Conservation (phyloP, 2,888 invertebrate species). For the Agonopterix heracliana region DNA sequence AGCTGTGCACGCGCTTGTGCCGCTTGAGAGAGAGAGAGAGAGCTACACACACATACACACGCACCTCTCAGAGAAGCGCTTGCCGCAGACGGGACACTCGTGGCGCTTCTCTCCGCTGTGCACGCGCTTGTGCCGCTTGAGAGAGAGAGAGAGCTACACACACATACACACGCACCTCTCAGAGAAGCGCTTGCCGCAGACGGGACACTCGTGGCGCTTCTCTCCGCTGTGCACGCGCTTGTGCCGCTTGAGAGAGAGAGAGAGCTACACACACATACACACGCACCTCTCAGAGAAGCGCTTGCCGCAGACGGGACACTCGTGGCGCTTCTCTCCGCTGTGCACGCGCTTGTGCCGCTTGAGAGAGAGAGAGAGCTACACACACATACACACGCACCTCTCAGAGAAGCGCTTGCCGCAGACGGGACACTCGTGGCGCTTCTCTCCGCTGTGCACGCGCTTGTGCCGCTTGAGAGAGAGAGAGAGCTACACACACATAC, state of each 20-base stretch:
- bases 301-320: slow-evolving; percentile 75
- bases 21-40: slow-evolving; percentile 70
- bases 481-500: too few relatives aligned
- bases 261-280: too few relatives aligned
- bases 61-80: slow-evolving; percentile 66
- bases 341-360: slow-evolving; percentile 81
- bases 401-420: slow-evolving; percentile 79
- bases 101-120: slow-evolving; percentile 28
- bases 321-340: slow-evolving; percentile 78
- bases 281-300: slow-evolving; percentile 75
- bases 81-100: slow-evolving; percentile 62
- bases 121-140: slow-evolving; percentile 74
- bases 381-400: slow-evolving; percentile 34
- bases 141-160: slow-evolving; percentile 32
- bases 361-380: slow-evolving; percentile 30
- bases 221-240: slow-evolving; percentile 80
- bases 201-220: slow-evolving; percentile 73
- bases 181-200: slow-evolving; percentile 78
- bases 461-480: slow-evolving; percentile 76
- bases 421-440: slow-evolving; percentile 71
- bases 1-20: slow-evolving; percentile 80
- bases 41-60: neutral
- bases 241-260: slow-evolving; percentile 73
- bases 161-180: slow-evolving; percentile 50
- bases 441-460: slow-evolving; percentile 80